A percentile compares a stretch with the other conserved stretches of the same genome.
phyloP scores from a whole-genome alignment of 2,888 invertebrate genomes.

The Morinoia aosen region DNA sequence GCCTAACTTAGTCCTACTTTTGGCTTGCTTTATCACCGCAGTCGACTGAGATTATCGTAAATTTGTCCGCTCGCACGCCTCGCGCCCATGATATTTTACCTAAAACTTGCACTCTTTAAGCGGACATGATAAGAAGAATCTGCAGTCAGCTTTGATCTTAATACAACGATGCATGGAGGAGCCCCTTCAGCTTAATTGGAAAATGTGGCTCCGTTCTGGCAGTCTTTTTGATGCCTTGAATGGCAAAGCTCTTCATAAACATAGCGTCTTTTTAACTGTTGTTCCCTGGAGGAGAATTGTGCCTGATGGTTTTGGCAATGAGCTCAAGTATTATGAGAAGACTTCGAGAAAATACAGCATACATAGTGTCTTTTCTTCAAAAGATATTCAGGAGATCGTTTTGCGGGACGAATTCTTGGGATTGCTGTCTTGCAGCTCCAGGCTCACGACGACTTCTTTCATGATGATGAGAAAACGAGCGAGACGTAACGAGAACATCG shows the following conservation, averaged over 20 bases:
- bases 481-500: not conserved
- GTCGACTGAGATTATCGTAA: constrained; percentile 51
- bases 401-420: not conserved
- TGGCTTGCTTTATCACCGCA: constrained; percentile 49
- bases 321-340: constrained; percentile 17
- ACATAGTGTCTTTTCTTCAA: not conserved
- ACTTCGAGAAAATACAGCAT: not conserved
- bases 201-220: constrained; percentile 16
- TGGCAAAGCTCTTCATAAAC: constrained; percentile 12
- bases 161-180: constrained; percentile 27
- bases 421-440: not conserved
- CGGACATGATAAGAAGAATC: constrained; percentile 50
- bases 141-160: constrained; percentile 23
- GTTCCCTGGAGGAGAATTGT: constrained; percentile 17
- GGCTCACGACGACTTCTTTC: not conserved
- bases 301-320: constrained; percentile 3
- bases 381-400: not conserved
- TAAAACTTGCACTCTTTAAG: constrained; percentile 48
- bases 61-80: constrained; percentile 39
- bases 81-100: constrained; percentile 42
- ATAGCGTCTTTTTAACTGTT: constrained; percentile 4
- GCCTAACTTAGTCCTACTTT: constrained; percentile 46
- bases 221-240: constrained; percentile 17
- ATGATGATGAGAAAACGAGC: not conserved
- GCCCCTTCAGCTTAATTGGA: constrained; percentile 30